Evolutionary conservation across 2,113 vertebrate species (phyloP).

Genomic region (Ramphastos sulfuratus): DNA sequence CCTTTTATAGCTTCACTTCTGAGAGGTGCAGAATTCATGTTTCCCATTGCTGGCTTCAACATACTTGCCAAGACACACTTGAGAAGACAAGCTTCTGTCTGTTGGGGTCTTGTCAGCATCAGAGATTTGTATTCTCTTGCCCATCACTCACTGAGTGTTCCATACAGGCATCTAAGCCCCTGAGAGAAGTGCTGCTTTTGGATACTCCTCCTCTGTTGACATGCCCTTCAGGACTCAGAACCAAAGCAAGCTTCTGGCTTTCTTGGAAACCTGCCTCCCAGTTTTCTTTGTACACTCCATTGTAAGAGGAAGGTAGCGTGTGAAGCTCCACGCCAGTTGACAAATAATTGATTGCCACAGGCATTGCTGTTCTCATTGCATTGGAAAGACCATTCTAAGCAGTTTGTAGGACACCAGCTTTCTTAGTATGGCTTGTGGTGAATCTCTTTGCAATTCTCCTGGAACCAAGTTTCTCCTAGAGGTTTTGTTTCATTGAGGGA

Average conservation of each 20-base stretch:
- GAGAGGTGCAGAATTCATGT: background rate
- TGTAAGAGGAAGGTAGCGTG: background rate
- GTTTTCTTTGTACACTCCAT: background rate
- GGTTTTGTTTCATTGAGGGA: background rate
- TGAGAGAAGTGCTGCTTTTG: background rate
- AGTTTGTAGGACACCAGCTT: background rate
- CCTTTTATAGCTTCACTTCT: background rate
- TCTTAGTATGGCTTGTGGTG: background rate
- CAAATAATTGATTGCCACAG: background rate
- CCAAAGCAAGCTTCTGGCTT: background rate
- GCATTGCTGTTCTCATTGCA: background rate
- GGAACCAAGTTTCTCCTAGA: background rate
- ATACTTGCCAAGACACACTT: background rate
- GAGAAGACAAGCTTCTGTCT: background rate
- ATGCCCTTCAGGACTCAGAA: background rate
- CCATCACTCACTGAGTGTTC: background rate
- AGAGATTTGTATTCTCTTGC: background rate
- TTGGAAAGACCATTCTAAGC: background rate
- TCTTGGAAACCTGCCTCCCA: background rate
- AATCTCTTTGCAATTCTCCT: background rate
- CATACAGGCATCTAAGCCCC: background rate
- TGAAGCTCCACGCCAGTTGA: background rate
- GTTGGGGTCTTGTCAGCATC: background rate
- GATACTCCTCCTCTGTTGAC: background rate
- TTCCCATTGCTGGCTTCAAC: background rate